phyloP scores from a whole-genome alignment of 2,797 vertebrate genomes.

The Pelochelys cantorii region DNA sequence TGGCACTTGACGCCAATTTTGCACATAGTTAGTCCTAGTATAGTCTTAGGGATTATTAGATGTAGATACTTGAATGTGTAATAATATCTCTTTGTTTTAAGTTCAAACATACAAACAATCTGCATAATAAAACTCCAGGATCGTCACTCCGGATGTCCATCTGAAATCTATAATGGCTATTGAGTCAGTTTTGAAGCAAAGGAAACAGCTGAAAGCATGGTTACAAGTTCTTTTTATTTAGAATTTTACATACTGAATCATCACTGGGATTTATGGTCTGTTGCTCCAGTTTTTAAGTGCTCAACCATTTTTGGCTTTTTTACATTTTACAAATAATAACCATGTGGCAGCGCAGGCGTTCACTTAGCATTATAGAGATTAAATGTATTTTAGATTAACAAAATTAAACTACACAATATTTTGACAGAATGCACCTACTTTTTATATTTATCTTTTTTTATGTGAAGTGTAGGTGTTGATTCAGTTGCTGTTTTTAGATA shows the following conservation, averaged over 20 bases:
- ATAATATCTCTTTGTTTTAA: background rate
- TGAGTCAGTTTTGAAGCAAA: background rate
- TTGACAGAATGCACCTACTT: background rate
- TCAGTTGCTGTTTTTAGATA: background rate
- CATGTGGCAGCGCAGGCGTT: background rate
- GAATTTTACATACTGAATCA: background rate
- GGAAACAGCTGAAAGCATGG: background rate
- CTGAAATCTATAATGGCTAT: background rate
- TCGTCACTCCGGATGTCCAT: background rate
- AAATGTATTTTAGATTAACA: background rate
- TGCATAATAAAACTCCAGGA: background rate
- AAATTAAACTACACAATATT: background rate
- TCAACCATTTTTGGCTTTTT: background rate
- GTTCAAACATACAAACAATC: background rate
- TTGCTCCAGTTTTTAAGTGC: background rate
- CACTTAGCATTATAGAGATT: background rate
- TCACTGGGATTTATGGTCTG: background rate
- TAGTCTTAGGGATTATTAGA: background rate
- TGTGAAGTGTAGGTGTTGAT: background rate
- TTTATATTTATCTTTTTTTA: background rate
- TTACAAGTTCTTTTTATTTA: background rate
- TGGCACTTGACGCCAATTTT: background rate
- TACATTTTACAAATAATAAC: background rate
- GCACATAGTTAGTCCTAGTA: background rate
- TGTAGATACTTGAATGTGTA: fast-evolving